Conservation (phyloP, 2,888 invertebrate genomes). For the Tenthredo livida region DNA sequence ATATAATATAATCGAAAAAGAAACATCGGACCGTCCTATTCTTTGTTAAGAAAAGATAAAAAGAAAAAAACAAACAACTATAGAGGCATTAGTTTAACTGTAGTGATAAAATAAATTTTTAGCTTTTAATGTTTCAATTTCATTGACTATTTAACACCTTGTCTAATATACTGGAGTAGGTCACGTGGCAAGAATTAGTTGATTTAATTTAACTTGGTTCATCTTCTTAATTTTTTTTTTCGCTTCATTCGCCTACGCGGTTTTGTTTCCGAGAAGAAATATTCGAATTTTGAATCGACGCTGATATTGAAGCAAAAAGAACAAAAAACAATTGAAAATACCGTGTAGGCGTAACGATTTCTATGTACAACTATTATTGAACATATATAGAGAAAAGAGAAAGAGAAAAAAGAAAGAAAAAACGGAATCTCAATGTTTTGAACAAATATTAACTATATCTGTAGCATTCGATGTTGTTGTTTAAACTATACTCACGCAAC, state of each 20-base stretch:
- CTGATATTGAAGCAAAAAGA: not conserved
- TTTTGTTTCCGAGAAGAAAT: not conserved
- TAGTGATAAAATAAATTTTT: not conserved
- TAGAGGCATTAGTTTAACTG: not conserved
- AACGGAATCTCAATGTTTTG: not conserved
- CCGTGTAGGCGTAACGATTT: not conserved
- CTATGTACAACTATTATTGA: not conserved
- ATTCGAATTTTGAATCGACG: not conserved
- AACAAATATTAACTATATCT: constrained; percentile 17
- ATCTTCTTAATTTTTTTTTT: not conserved
- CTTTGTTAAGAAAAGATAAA: not conserved
- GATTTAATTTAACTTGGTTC: not conserved
- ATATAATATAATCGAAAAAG: not conserved
- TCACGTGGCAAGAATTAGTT: not conserved
- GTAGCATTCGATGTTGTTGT: constrained; percentile 27
- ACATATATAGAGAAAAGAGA: not conserved
- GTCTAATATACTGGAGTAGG: not conserved
- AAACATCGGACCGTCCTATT: not conserved
- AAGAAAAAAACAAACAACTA: not conserved
- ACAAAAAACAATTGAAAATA: not conserved
- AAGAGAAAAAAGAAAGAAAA: not conserved
- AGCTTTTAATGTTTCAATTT: not conserved
- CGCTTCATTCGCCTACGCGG: not conserved
- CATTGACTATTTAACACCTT: not conserved
- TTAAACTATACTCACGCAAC: not conserved